Evolutionary conservation across 2,113 vertebrate species (phyloP).

Genomic region (Crotophaga sulcirostris): DNA sequence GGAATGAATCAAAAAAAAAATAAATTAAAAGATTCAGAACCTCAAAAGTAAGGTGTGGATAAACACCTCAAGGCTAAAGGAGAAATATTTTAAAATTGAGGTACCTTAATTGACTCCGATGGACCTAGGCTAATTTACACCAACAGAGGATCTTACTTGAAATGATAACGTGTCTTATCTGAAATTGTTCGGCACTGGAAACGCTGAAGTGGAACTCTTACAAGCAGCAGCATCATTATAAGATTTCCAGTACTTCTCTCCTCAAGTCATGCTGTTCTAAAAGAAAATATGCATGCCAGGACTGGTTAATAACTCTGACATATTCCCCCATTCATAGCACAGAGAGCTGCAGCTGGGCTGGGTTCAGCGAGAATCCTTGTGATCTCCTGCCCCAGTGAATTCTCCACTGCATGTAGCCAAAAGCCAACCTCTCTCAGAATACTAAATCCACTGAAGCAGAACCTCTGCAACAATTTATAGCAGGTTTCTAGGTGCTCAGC

Average conservation of each 20-base stretch:
- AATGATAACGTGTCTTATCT: neutral
- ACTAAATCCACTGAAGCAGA: slow-evolving; percentile 65
- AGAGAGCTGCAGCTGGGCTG: slow-evolving; percentile 4
- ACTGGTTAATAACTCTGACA: slow-evolving; percentile 21
- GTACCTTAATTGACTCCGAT: neutral
- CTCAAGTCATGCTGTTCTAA: neutral
- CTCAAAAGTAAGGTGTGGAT: neutral
- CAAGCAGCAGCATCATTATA: neutral
- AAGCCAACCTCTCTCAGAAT: slow-evolving; percentile 41
- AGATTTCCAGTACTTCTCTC: neutral
- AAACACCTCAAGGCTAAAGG: neutral
- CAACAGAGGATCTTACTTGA: neutral
- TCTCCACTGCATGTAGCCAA: neutral
- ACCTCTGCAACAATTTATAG: slow-evolving; percentile 68
- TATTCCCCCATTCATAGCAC: neutral
- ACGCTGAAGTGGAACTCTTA: neutral
- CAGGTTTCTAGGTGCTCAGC: slow-evolving; percentile 70
- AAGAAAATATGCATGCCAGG: slow-evolving; percentile 9
- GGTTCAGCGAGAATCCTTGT: neutral
- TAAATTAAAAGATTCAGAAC: neutral
- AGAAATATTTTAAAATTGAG: neutral
- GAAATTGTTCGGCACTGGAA: slow-evolving; percentile 4
- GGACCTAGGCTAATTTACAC: neutral
- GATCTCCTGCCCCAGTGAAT: slow-evolving; percentile 16
- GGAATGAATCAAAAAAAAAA: neutral